Evolutionary conservation across 1,140 invertebrate genomes (phyloP).

Genomic region (Drosophila nikananu): DNA sequence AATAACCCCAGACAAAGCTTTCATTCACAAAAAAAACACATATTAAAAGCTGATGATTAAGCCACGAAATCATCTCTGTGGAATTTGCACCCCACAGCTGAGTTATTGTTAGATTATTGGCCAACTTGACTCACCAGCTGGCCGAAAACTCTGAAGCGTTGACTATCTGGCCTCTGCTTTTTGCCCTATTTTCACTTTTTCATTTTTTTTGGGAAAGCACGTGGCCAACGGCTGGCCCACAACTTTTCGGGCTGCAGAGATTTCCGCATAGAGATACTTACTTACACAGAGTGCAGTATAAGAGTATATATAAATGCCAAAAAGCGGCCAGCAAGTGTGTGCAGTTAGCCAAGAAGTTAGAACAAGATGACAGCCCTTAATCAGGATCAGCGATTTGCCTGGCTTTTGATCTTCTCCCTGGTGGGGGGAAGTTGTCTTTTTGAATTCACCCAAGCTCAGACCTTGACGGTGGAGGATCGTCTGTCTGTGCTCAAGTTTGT

Average conservation of each 20-base stretch:
- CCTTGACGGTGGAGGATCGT: slow-evolving; percentile 59
- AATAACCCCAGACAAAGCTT: neutral
- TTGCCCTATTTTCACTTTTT: neutral
- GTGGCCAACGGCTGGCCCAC: slow-evolving; percentile 6
- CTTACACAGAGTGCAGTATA: too few species aligned
- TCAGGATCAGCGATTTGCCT: slow-evolving; percentile 37
- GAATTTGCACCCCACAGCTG: slow-evolving; percentile 3
- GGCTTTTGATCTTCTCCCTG: slow-evolving; percentile 33
- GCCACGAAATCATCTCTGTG: slow-evolving; percentile 1
- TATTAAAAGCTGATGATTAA: slow-evolving; percentile 4
- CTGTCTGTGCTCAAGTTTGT: slow-evolving; percentile 62
- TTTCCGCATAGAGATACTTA: slow-evolving; percentile 35
- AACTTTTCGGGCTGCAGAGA: neutral
- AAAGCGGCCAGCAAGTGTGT: neutral
- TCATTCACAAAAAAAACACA: slow-evolving; percentile 3
- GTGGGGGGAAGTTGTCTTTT: slow-evolving; percentile 10
- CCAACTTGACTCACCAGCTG: slow-evolving; percentile 5
- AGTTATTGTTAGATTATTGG: slow-evolving; percentile 8
- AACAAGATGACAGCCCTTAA: slow-evolving; percentile 30
- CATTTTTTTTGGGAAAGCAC: neutral
- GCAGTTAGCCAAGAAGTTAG: slow-evolving; percentile 19
- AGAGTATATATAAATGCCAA: slow-evolving; percentile 24
- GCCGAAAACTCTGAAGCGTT: neutral
- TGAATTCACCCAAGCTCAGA: slow-evolving; percentile 30
- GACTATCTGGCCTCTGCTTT: neutral